These are phyloP conservation scores for Conopomorpha cramerella DNA, from an alignment of 1,140 invertebrate genomes.

Conservation along the genomic window DNA sequence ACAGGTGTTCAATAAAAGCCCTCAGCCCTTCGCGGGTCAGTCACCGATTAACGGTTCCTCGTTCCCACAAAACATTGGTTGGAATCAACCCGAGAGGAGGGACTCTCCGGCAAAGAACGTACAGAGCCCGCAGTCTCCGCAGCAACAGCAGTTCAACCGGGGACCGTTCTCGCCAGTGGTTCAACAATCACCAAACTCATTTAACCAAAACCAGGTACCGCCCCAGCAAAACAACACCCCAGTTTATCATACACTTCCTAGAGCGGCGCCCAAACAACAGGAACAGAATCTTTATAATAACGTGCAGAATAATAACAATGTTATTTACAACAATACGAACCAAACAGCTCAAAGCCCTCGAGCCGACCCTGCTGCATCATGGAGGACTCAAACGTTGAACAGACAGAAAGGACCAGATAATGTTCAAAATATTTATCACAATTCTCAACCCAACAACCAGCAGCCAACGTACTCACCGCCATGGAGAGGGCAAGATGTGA, in stretches of 20 bases:
- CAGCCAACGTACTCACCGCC: conserved; percentile 26
- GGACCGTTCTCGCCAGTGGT: conserved; percentile 28
- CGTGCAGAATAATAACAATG: conserved; percentile 18
- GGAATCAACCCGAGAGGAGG: conserved; percentile 43
- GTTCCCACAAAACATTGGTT: conserved; percentile 42
- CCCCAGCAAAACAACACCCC: conserved; percentile 18
- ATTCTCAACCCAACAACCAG: conserved; percentile 19
- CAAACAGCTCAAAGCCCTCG: conserved; percentile 14
- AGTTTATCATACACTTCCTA: conserved; percentile 37
- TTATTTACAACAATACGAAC: conserved; percentile 22
- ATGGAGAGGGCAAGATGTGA: conserved; percentile 34
- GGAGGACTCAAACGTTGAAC: conserved; percentile 43
- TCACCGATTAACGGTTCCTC: conserved; percentile 28
- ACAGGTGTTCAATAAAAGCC: conserved; percentile 57
- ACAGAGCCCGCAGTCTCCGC: conserved; percentile 27
- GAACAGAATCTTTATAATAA: conserved; percentile 9
- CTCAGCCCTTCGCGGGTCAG: conserved; percentile 39
- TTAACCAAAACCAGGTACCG: conserved; percentile 18
- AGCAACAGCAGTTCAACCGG: conserved; percentile 27
- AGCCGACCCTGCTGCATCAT: conserved; percentile 29
- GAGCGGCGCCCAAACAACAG: conserved; percentile 27
- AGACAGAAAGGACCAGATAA: conserved; percentile 25
- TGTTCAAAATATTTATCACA: conserved; percentile 19
- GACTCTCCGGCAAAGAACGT: conserved; percentile 28
- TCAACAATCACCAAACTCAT: conserved; percentile 13